Evolutionary conservation across 1,140 invertebrate species (phyloP).

Genomic region (Procambarus clarkii): DNA sequence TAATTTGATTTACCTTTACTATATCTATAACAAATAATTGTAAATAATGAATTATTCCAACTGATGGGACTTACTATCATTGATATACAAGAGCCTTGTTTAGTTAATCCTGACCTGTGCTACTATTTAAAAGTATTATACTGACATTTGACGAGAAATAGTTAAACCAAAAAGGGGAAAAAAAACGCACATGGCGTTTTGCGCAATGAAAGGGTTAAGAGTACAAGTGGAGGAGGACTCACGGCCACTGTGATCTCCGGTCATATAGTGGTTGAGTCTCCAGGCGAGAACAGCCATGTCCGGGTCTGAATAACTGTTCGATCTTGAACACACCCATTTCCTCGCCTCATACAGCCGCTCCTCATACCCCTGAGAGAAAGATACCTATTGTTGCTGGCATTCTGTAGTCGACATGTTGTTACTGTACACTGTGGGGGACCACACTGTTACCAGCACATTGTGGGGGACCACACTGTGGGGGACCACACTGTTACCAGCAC

Average conservation of each 20-base stretch:
- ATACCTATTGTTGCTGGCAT: background rate
- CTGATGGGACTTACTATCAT: too few species aligned
- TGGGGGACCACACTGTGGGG: background rate
- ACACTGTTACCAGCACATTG: background rate
- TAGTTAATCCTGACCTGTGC: too few species aligned
- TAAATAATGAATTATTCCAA: too few species aligned
- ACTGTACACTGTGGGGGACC: too few species aligned
- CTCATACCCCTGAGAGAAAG: conserved; percentile 8
- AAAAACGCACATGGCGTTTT: background rate
- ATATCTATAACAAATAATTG: too few species aligned
- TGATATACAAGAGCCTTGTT: too few species aligned
- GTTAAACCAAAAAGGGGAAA: background rate
- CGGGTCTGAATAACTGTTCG: background rate
- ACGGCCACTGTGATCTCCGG: conserved; percentile 11
- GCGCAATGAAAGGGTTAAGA: background rate
- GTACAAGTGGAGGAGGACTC: background rate
- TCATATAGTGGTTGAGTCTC: conserved; percentile 42
- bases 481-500: background rate
- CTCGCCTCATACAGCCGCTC: conserved; percentile 11
- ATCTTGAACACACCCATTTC: conserved; percentile 30
- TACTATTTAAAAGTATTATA: too few species aligned
- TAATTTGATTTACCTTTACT: too few species aligned
- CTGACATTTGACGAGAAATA: background rate
- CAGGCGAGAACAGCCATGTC: background rate
- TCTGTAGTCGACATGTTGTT: background rate